These are phyloP conservation scores for Molossus molossus DNA, from an alignment of 2,797 vertebrate species.

Conservation along the genomic window DNA sequence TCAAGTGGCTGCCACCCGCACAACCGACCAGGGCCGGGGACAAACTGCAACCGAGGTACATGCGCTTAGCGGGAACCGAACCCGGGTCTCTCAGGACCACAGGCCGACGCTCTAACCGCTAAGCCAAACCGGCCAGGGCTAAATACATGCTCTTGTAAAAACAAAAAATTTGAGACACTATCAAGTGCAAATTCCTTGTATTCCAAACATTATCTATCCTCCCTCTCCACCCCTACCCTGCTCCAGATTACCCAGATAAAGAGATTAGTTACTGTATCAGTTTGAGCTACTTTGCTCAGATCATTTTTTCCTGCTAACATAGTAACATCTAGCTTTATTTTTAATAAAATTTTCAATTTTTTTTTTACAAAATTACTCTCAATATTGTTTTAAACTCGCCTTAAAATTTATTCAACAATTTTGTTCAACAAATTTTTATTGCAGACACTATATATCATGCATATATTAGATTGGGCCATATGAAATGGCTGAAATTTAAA, in stretches of 20 bases:
- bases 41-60: too few species aligned
- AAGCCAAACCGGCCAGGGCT: too few species aligned
- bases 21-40: too few species aligned
- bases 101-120: too few species aligned
- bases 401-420: conserved; percentile 16
- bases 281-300: background rate
- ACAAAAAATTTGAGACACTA: background rate
- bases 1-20: too few species aligned
- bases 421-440: background rate
- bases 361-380: background rate
- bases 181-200: background rate
- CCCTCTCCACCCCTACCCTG: background rate
- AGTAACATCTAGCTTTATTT: background rate
- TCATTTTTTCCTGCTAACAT: background rate
- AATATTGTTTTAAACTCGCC: background rate
- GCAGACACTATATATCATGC: background rate
- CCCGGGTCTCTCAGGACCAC: too few species aligned
- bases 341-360: background rate
- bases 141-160: background rate
- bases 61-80: too few species aligned
- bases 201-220: background rate
- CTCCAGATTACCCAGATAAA: background rate
- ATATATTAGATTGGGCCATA: background rate
- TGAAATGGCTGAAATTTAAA: background rate
- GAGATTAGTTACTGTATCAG: background rate